Conservation (phyloP, 2,113 vertebrate genomes). For the Gnathonemus echidnorhynchus region DNA sequence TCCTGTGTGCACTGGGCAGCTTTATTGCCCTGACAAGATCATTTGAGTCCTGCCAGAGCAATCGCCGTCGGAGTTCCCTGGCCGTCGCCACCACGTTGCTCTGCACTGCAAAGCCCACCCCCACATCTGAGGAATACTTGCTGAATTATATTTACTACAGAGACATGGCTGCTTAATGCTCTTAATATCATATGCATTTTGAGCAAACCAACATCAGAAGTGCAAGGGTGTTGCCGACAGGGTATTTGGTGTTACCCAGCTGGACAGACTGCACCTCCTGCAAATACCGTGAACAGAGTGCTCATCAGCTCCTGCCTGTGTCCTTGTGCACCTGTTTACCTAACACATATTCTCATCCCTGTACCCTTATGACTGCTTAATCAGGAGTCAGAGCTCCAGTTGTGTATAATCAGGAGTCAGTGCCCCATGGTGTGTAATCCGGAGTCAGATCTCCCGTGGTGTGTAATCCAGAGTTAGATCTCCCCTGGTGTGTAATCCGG, state of each 20-base stretch:
- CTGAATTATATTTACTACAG: neutral
- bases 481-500: neutral
- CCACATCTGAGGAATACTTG: neutral
- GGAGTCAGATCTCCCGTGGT: neutral
- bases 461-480: neutral
- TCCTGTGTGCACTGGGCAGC: constrained; percentile 33
- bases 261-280: constrained; percentile 35
- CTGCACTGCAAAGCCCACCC: neutral
- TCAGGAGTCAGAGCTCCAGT: neutral
- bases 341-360: neutral
- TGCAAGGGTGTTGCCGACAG: neutral
- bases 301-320: constrained; percentile 74
- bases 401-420: neutral
- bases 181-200: neutral
- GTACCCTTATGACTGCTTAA: neutral
- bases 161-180: neutral
- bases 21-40: constrained; percentile 64
- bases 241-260: neutral
- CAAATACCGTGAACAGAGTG: constrained; percentile 68
- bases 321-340: constrained; percentile 66
- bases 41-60: constrained; percentile 59
- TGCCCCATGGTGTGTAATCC: neutral
- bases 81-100: neutral
- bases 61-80: constrained; percentile 29
- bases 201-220: neutral